phyloP scores from a whole-genome alignment of 2,888 invertebrate species.

The Macropis europaea region DNA sequence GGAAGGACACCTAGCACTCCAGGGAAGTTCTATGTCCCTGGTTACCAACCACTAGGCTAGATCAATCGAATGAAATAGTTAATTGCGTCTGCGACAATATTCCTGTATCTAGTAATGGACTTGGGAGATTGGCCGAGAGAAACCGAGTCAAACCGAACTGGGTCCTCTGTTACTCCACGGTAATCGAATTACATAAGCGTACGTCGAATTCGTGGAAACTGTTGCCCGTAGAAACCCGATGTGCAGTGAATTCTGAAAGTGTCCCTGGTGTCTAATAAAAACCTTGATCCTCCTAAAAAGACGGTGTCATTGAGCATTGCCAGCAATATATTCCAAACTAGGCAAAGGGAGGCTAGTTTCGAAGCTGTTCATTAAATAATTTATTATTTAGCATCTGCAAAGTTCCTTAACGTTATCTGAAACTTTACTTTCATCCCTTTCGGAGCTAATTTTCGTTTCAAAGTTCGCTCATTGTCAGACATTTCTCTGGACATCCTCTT shows the following conservation, averaged over 20 bases:
- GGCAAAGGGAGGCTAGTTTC: no score
- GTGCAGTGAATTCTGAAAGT: conserved; percentile 13
- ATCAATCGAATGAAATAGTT: conserved; percentile 38
- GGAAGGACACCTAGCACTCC: background rate
- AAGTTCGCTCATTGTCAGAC: conserved; percentile 39
- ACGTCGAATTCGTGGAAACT: conserved; percentile 51
- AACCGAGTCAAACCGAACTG: conserved; percentile 53
- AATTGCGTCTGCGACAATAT: conserved; percentile 35
- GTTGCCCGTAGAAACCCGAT: conserved; percentile 19
- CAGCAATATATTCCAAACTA: no score
- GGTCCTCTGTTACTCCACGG: conserved; percentile 45
- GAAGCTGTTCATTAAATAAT: no score
- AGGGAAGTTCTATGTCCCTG: background rate
- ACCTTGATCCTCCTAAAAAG: conserved; percentile 3
- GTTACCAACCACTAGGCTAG: conserved; percentile 9
- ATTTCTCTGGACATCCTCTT: conserved; percentile 1
- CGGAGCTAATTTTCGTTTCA: conserved; percentile 13
- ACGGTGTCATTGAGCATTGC: no score
- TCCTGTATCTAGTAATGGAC: conserved; percentile 33
- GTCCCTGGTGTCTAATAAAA: conserved; percentile 5
- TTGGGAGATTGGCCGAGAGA: conserved; percentile 41
- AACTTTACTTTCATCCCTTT: background rate
- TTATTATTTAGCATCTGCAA: no score
- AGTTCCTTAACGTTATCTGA: conserved; percentile 16
- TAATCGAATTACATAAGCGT: conserved; percentile 60